Base-by-base conservation (phyloP, 2,797 vertebrate species). In the Tapirus indicus region DNA sequence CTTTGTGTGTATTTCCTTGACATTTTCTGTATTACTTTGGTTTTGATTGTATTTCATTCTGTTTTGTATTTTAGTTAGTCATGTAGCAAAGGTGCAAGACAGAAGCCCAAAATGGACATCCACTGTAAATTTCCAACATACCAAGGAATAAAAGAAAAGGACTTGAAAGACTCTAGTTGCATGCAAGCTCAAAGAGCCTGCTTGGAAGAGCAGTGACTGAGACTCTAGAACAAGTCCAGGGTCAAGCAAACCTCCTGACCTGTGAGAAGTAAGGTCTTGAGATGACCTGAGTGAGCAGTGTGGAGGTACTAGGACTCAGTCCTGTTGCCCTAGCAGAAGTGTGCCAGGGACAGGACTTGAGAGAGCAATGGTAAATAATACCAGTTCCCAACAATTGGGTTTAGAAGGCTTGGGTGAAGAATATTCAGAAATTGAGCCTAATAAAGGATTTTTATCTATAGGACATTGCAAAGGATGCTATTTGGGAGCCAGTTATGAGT, bases 31-130 rank as follows among this genome's bases (percentile, higher is more conserved):
- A 44, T 68, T 91, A 82, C 93, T 91, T 80, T 84, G 32, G 0
- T 68, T 96, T 88, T 95, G 75, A 94, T 90, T 89, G 66, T 78
- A 66, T 87, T 92, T 92, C 44, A 41, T 87, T 80, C 93, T 97
- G 89, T 95, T 97, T 97, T 69, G 83, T 58, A 94, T 96, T 95
- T 93, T 68, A 72, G 72, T 79, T 79, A 62, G 54, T 80, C 68
- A 7, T 74, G 56, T 52, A 94, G 62, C 54, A 71, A 88, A 58
- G 17, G 41, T 58, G 18, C 17, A 82, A 80, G 86, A 72, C 60
- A 91, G 87, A 79, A 94, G 32, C 60, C 49, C 44, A 27, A 92
- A 86, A 78, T 18, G 35, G 60, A 71, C 11, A 62, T 69, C 52
- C 69, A 74, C 11, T 80, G 9, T 47, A 49, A 52, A 89, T 75